Evolutionary conservation across 2,113 vertebrate species (phyloP).

Genomic region (human (Homo sapiens)): DNA sequence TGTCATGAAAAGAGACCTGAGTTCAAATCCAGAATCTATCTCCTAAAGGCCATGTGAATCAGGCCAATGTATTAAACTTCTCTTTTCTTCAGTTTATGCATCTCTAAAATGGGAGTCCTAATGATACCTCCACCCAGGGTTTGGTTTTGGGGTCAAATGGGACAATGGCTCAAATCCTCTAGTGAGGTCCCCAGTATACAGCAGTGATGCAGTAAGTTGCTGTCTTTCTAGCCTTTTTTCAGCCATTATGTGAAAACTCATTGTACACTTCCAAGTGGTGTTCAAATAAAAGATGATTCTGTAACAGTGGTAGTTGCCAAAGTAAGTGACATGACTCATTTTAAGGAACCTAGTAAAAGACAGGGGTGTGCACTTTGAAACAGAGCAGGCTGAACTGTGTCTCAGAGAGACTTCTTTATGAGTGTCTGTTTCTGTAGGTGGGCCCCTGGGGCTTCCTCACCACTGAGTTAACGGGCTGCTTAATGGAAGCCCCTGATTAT

Average conservation of each 20-base stretch:
- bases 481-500: constrained; percentile 28
- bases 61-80: neutral
- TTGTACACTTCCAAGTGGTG: neutral
- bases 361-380: neutral
- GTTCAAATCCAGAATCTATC: neutral
- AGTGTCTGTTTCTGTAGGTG: neutral
- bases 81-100: neutral
- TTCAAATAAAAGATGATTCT: neutral
- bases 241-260: neutral
- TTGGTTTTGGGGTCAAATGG: neutral
- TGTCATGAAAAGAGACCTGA: neutral
- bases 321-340: neutral
- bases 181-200: accelerated
- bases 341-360: neutral
- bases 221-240: neutral
- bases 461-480: neutral
- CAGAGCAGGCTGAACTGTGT: neutral
- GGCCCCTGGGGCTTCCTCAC: neutral
- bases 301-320: neutral
- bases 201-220: neutral
- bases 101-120: neutral
- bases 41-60: neutral
- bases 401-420: neutral
- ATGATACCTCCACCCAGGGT: neutral
- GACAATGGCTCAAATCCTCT: neutral